Conservation (phyloP, 2,888 invertebrate genomes). For the Allophyes oxyacanthae region DNA sequence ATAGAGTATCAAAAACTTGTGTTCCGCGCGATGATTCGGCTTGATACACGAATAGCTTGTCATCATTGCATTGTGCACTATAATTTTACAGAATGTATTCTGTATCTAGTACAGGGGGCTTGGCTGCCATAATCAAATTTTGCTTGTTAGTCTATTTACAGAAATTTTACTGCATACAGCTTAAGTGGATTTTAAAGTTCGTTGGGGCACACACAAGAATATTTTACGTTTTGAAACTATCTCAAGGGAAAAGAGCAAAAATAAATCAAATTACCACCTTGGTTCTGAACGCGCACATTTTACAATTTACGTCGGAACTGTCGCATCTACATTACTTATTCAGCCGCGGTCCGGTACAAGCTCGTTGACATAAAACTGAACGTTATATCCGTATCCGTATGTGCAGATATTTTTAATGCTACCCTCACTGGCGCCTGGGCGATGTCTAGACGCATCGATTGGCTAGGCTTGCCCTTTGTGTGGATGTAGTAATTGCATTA, state of each 20-base stretch:
- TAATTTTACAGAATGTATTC: conserved; percentile 7
- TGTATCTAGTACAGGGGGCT: too few relatives aligned
- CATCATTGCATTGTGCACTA: conserved; percentile 12
- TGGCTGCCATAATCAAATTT: too few relatives aligned
- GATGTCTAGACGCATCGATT: conserved; percentile 87
- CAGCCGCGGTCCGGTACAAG: conserved; percentile 17
- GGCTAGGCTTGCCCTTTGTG: conserved; percentile 67
- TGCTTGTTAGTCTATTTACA: too few relatives aligned
- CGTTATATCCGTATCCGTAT: conserved; percentile 48
- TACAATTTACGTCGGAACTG: conserved; percentile 41
- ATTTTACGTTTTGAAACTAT: conserved; percentile 6
- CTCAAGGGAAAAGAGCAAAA: conserved; percentile 6
- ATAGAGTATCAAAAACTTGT: conserved; percentile 24
- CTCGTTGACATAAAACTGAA: conserved; percentile 37
- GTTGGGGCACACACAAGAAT: neutral
- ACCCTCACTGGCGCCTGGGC: conserved; percentile 56
- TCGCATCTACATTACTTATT: conserved; percentile 43
- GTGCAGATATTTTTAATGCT: conserved; percentile 61
- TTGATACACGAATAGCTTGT: conserved; percentile 10
- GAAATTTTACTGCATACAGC: too few relatives aligned
- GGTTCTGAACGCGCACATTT: conserved; percentile 29
- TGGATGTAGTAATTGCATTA: conserved; percentile 71
- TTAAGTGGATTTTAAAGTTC: too few relatives aligned
- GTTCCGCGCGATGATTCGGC: conserved; percentile 24
- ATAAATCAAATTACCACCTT: conserved; percentile 27